A percentile compares a stretch with the other conserved stretches of the same genome.
These are phyloP conservation scores for Lasioglossum morio DNA, from an alignment of 2,888 invertebrate species.

Conservation along the genomic window DNA sequence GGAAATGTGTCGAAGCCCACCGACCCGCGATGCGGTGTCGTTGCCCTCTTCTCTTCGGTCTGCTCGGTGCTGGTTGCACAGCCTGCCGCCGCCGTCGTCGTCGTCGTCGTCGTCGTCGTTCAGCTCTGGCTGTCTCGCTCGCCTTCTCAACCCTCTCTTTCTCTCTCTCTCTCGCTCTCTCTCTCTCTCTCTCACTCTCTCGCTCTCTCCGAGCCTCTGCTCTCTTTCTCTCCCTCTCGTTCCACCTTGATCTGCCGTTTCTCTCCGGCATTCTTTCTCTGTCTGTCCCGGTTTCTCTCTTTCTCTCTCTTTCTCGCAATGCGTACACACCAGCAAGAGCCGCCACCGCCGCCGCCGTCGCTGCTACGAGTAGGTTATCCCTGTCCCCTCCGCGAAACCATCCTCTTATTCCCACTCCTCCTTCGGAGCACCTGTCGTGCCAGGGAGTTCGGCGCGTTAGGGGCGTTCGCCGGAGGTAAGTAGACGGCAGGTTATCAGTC, in stretches of 20 bases:
- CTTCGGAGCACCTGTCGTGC: slow-evolving; percentile 80
- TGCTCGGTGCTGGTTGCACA: slow-evolving; percentile 62
- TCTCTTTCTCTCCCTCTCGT: slow-evolving; percentile 25
- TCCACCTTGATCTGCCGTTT: slow-evolving; percentile 21
- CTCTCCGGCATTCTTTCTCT: slow-evolving; percentile 36
- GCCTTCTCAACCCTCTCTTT: slow-evolving; percentile 41
- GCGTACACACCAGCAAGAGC: slow-evolving; percentile 54
- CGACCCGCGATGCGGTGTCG: slow-evolving; percentile 77
- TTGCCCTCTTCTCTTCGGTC: slow-evolving; percentile 82
- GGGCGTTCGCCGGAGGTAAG: slow-evolving; percentile 81
- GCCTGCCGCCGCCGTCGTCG: slow-evolving; percentile 65
- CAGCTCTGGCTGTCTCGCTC: slow-evolving; percentile 62
- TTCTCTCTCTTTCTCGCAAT: slow-evolving; percentile 46
- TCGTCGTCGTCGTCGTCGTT: slow-evolving; percentile 69
- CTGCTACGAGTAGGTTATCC: slow-evolving; percentile 64
- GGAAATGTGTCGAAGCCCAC: slow-evolving; percentile 79
- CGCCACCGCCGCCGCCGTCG: slow-evolving; percentile 55
- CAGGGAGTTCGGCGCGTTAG: slow-evolving; percentile 78
- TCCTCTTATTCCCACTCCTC: slow-evolving; percentile 78
- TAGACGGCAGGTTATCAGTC: slow-evolving; percentile 84
- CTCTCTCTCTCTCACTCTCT: slow-evolving; percentile 23
- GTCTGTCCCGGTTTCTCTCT: slow-evolving; percentile 34
- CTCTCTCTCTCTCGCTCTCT: background rate
- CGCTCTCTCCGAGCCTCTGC: background rate
- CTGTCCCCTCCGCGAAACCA: slow-evolving; percentile 73